Evolutionary conservation across 2,797 vertebrate species (phyloP).

Genomic region (Sparus aurata): DNA sequence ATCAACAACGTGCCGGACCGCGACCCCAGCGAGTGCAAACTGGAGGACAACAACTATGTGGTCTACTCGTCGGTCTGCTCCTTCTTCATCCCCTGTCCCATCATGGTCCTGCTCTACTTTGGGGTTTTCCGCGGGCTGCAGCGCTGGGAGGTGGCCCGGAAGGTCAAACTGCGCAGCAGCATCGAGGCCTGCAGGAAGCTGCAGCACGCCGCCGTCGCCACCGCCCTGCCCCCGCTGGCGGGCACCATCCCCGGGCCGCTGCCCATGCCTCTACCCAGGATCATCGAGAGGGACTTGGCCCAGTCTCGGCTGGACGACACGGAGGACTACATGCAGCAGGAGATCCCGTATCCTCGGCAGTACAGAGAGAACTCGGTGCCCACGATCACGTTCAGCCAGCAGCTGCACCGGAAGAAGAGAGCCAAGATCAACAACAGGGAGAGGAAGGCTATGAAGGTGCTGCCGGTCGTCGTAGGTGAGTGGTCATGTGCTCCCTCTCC

Average conservation of each 20-base stretch:
- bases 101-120: constrained; percentile 95
- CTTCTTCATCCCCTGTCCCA: constrained; percentile 96
- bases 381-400: constrained; percentile 78
- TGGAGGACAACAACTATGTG: constrained; percentile 94
- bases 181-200: constrained; percentile 85
- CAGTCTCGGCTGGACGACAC: constrained; percentile 81
- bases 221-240: constrained; percentile 62
- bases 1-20: constrained; percentile 91
- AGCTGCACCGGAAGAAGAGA: constrained; percentile 74
- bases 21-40: constrained; percentile 90
- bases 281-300: constrained; percentile 83
- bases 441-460: constrained; percentile 93
- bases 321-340: constrained; percentile 69
- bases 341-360: constrained; percentile 82
- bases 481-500: constrained; percentile 27
- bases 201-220: constrained; percentile 73
- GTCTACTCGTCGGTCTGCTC: constrained; percentile 96
- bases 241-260: constrained; percentile 77
- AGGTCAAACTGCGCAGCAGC: constrained; percentile 88
- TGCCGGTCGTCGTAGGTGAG: constrained; percentile 94
- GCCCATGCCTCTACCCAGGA: constrained; percentile 80
- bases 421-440: constrained; percentile 92
- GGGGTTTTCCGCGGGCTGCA: constrained; percentile 91
- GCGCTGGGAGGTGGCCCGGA: constrained; percentile 90
- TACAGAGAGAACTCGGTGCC: constrained; percentile 85